A percentile compares a stretch with the other conserved stretches of the same genome.
Evolutionary conservation across 2,113 vertebrate species (phyloP).

Genomic region (Carassius carassius): DNA sequence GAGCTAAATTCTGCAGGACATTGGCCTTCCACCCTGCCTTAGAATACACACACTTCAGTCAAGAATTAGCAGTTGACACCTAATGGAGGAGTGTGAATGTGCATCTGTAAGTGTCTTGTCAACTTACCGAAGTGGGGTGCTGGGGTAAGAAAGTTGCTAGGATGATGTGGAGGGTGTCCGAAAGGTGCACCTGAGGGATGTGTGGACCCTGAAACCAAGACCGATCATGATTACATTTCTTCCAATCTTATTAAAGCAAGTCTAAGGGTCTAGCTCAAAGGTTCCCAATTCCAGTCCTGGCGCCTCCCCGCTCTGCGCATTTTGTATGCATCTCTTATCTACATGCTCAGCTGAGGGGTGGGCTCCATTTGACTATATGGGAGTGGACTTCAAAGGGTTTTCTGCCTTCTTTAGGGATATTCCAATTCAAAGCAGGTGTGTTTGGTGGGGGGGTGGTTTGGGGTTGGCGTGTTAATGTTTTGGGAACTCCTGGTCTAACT

Average conservation of each 20-base stretch:
- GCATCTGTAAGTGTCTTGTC: background rate
- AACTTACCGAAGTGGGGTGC: conserved; percentile 88
- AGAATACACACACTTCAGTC: background rate
- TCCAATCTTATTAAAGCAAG: background rate
- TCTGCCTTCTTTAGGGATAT: no score
- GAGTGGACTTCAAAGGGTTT: no score
- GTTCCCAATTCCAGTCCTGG: no score
- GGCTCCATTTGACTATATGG: no score
- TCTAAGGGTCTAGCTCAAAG: no score
- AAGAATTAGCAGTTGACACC: background rate
- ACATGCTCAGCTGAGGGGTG: no score
- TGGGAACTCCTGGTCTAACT: no score
- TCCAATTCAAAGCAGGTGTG: no score
- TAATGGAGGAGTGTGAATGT: background rate
- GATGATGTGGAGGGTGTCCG: conserved; percentile 88
- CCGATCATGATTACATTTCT: background rate
- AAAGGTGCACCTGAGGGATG: conserved; percentile 88
- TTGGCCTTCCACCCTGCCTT: background rate
- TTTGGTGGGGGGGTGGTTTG: no score
- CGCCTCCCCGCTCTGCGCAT: no score
- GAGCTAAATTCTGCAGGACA: background rate
- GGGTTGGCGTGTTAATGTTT: no score
- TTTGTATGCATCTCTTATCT: no score
- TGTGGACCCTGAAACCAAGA: conserved; percentile 79
- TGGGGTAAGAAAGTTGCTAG: conserved; percentile 89